Conservation (phyloP, 1,140 invertebrate species). For the Drosophila lacteicornis region DNA sequence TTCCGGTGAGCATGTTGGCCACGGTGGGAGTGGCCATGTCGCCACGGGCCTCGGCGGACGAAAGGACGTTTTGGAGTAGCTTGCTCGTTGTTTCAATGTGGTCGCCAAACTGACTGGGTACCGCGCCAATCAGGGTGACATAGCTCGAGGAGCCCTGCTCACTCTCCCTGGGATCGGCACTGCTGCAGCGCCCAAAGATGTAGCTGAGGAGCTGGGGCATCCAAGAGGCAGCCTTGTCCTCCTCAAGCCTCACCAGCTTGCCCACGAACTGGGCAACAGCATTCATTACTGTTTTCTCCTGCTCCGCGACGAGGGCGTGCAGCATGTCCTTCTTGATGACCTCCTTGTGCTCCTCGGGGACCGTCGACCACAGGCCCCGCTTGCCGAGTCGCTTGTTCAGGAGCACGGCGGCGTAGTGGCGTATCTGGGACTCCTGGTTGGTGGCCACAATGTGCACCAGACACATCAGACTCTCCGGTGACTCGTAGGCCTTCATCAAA, state of each 20-base stretch:
- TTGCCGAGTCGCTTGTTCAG: constrained; percentile 87
- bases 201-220: constrained; percentile 89
- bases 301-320: constrained; percentile 87
- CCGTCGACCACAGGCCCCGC: constrained; percentile 87
- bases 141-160: constrained; percentile 81
- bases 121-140: constrained; percentile 66
- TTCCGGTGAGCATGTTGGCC: constrained; percentile 67
- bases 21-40: constrained; percentile 71
- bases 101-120: constrained; percentile 79
- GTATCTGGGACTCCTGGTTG: constrained; percentile 86
- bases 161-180: constrained; percentile 70
- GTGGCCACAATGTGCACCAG: constrained; percentile 87
- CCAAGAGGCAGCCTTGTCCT: constrained; percentile 87
- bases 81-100: constrained; percentile 76
- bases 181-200: constrained; percentile 82
- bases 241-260: constrained; percentile 90
- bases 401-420: constrained; percentile 89
- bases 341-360: constrained; percentile 86
- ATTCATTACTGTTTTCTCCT: constrained; percentile 88
- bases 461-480: constrained; percentile 86
- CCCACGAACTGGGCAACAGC: constrained; percentile 89
- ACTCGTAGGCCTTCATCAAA: constrained; percentile 88
- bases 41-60: constrained; percentile 58
- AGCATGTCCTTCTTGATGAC: constrained; percentile 87
- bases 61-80: constrained; percentile 62